phyloP scores from a whole-genome alignment of 2,797 vertebrate genomes.

The Sebastes taczanowskii region DNA sequence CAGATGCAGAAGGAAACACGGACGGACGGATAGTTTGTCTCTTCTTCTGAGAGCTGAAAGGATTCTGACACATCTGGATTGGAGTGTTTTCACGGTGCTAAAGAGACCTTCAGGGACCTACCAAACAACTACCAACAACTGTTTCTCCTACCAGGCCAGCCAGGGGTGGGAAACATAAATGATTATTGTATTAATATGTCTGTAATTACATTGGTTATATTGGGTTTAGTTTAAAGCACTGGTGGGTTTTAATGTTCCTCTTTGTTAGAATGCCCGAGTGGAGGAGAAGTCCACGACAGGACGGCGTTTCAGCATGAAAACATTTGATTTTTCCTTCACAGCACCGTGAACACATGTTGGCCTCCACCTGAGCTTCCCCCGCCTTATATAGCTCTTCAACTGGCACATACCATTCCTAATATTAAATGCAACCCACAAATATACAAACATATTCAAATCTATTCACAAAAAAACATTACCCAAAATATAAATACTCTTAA shows the following conservation, averaged over 20 bases:
- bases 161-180: not conserved
- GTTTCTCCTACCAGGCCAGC: not conserved
- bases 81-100: not conserved
- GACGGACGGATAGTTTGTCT: slow-evolving; percentile 5
- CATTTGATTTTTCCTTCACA: too few species aligned
- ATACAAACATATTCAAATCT: too few species aligned
- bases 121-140: not conserved
- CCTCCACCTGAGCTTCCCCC: too few species aligned
- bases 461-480: too few species aligned
- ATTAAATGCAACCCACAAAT: too few species aligned
- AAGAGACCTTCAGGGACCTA: slow-evolving; percentile 8
- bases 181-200: not conserved
- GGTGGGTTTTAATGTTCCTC: not conserved
- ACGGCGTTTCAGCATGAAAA: too few species aligned
- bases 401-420: too few species aligned
- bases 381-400: too few species aligned
- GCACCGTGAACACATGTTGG: too few species aligned
- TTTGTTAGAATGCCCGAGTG: not conserved
- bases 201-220: slow-evolving; percentile 18
- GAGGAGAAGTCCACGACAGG: too few species aligned
- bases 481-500: too few species aligned
- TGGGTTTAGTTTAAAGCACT: not conserved
- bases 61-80: slow-evolving; percentile 41
- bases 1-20: not conserved
- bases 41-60: not conserved